Evolutionary conservation across 2,888 invertebrate species (phyloP).

Genomic region (Drosophila kanekoi): DNA sequence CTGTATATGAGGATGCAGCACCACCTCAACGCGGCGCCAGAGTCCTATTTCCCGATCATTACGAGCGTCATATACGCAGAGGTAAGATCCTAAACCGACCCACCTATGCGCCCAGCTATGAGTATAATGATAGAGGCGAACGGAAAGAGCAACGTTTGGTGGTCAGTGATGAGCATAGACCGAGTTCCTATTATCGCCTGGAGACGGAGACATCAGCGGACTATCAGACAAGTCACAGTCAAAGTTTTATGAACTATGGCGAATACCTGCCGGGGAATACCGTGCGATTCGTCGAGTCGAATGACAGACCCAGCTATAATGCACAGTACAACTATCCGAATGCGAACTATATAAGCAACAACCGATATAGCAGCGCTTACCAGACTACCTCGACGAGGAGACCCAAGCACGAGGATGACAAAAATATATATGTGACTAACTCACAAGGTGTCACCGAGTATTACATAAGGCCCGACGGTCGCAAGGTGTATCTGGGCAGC

Average conservation of each 20-base stretch:
- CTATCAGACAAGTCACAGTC: conserved; percentile 21
- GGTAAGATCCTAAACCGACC: conserved; percentile 83
- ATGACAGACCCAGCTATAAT: conserved; percentile 26
- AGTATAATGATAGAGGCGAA: conserved; percentile 45
- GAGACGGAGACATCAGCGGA: conserved; percentile 50
- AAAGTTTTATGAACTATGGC: conserved; percentile 56
- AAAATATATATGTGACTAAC: conserved; percentile 84
- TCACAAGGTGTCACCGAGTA: conserved; percentile 82
- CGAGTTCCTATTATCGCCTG: conserved; percentile 54
- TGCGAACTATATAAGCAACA: conserved; percentile 65
- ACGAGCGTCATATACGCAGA: conserved; percentile 74
- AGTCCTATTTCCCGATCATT: conserved; percentile 86
- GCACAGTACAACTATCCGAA: conserved; percentile 69
- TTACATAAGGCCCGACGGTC: conserved; percentile 81
- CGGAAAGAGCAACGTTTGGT: conserved; percentile 65
- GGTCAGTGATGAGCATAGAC: conserved; percentile 65
- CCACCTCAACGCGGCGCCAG: conserved; percentile 74
- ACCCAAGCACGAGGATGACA: conserved; percentile 69
- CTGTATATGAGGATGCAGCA: conserved; percentile 58
- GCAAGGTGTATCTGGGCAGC: conserved; percentile 77
- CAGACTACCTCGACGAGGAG: conserved; percentile 43
- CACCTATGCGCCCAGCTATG: conserved; percentile 66
- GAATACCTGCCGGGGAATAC: conserved; percentile 58
- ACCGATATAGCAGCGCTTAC: conserved; percentile 67
- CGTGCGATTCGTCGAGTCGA: conserved; percentile 36